A percentile compares a stretch with the other conserved stretches of the same genome.
phyloP scores from a whole-genome alignment of 2,797 vertebrate genomes.

The Chelon auratus region DNA sequence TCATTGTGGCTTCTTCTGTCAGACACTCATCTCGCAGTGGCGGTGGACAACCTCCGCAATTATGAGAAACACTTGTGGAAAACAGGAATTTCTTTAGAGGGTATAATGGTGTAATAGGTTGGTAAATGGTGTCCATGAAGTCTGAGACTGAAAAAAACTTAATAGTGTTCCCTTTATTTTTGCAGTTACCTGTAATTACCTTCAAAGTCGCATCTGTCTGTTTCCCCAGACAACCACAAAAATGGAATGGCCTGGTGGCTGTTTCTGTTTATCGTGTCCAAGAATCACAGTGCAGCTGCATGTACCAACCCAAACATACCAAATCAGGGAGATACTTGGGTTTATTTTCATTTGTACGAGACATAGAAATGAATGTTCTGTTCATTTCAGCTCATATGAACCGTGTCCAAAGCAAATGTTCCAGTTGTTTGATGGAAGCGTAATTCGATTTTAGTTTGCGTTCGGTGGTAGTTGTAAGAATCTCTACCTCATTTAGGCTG shows the following conservation, averaged over 20 bases:
- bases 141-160: neutral
- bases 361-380: slow-evolving; percentile 13
- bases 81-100: neutral
- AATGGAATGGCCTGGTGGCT: slow-evolving; percentile 50
- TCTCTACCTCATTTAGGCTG: slow-evolving; percentile 16
- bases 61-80: slow-evolving; percentile 11
- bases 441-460: slow-evolving; percentile 13
- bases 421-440: slow-evolving; percentile 14
- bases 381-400: neutral
- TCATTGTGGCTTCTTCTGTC: neutral
- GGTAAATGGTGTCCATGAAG: neutral
- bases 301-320: slow-evolving; percentile 50
- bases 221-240: slow-evolving; percentile 46
- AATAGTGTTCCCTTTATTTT: slow-evolving; percentile 30
- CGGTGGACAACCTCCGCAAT: slow-evolving; percentile 6
- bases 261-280: slow-evolving; percentile 34
- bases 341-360: slow-evolving; percentile 17
- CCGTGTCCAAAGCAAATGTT: slow-evolving; percentile 52
- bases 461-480: neutral
- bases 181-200: slow-evolving; percentile 21
- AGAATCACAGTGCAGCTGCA: slow-evolving; percentile 26
- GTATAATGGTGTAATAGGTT: neutral
- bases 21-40: slow-evolving; percentile 2
- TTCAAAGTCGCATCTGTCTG: slow-evolving; percentile 3
- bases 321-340: slow-evolving; percentile 7